Conservation (phyloP, 1,140 invertebrate species). For the Bombus sibiricus region DNA sequence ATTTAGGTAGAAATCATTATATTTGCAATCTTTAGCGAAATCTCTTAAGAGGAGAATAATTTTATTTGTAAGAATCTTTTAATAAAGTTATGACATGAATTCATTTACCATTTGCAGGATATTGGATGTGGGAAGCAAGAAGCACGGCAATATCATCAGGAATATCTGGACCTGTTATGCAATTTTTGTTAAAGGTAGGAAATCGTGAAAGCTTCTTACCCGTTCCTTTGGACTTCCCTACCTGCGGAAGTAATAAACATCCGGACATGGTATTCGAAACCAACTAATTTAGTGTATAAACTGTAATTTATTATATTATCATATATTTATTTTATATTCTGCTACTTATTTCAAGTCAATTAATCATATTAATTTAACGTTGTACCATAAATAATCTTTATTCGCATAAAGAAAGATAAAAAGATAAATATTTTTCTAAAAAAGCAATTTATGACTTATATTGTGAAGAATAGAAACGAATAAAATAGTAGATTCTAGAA, state of each 20-base stretch:
- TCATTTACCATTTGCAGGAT: conserved; percentile 53
- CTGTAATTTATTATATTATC: not conserved
- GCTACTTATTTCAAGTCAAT: not conserved
- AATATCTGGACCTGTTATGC: conserved; percentile 65
- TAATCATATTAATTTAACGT: not conserved
- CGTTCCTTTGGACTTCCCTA: conserved; percentile 75
- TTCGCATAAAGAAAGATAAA: too few species aligned
- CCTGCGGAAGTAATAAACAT: conserved; percentile 74
- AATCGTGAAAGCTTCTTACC: conserved; percentile 61
- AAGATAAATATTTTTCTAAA: not conserved
- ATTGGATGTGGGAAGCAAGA: conserved; percentile 73
- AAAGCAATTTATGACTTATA: not conserved
- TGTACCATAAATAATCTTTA: conserved; percentile 6
- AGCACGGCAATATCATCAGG: conserved; percentile 57
- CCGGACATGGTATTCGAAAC: conserved; percentile 57
- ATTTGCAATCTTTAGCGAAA: not conserved
- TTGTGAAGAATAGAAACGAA: not conserved
- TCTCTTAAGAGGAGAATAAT: too few species aligned
- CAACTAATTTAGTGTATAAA: conserved; percentile 15
- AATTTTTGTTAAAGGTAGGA: conserved; percentile 78
- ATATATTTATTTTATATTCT: not conserved
- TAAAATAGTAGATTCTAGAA: not conserved
- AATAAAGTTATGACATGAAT: not conserved
- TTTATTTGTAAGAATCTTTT: not conserved
- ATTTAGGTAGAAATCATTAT: conserved; percentile 60